Percentiles rank a stretch among this genome's conserved stretches.
phyloP scores from a whole-genome alignment of 2,888 invertebrate genomes.

The Pammene aurita region DNA sequence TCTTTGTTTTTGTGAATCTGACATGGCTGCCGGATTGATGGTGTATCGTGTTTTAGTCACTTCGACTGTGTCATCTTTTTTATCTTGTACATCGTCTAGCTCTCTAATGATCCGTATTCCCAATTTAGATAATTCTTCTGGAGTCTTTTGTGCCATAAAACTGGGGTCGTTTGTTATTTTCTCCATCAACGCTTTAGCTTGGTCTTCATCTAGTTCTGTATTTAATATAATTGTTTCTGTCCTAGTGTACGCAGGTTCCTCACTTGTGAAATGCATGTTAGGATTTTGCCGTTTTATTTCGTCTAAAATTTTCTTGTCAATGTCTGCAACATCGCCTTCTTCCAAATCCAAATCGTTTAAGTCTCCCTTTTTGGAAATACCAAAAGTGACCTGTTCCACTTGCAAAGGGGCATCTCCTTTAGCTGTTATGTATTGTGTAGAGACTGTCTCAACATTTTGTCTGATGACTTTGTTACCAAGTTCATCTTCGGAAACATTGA shows the following conservation, averaged over 20 bases:
- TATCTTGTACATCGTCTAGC: constrained; percentile 69
- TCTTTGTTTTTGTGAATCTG: constrained; percentile 68
- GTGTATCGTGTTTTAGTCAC: constrained; percentile 75
- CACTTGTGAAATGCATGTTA: constrained; percentile 74
- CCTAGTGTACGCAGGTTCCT: constrained; percentile 75
- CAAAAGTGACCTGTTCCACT: constrained; percentile 78
- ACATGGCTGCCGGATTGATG: constrained; percentile 71
- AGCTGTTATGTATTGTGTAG: constrained; percentile 71
- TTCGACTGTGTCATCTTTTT: constrained; percentile 63
- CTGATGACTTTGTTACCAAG: constrained; percentile 79
- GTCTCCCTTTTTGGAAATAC: constrained; percentile 70
- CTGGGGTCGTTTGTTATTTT: constrained; percentile 76
- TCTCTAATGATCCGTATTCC: constrained; percentile 74
- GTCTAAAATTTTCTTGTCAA: constrained; percentile 71
- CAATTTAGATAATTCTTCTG: constrained; percentile 73
- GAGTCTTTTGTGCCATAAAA: constrained; percentile 75
- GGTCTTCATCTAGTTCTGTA: constrained; percentile 73
- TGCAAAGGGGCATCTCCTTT: constrained; percentile 75
- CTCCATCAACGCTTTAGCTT: constrained; percentile 75
- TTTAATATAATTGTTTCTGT: constrained; percentile 82
- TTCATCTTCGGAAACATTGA: constrained; percentile 78
- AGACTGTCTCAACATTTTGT: constrained; percentile 76
- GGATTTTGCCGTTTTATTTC: constrained; percentile 78
- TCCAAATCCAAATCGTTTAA: constrained; percentile 70
- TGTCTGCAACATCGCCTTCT: constrained; percentile 73